Conservation (phyloP, 2,888 invertebrate species). For the Pyralis farinalis region DNA sequence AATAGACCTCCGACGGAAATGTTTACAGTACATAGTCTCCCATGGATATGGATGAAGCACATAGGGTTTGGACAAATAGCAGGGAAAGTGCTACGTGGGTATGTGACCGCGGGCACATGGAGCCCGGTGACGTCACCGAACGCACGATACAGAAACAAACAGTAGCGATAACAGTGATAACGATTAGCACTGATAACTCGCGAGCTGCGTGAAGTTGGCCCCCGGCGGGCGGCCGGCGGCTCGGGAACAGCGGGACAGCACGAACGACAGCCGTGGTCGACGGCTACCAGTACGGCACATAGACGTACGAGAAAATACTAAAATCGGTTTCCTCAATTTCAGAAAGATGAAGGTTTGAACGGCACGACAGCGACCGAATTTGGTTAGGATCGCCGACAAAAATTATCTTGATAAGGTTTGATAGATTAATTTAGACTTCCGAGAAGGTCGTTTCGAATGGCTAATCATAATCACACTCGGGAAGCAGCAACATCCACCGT, state of each 20-base stretch:
- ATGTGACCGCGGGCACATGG: conserved; percentile 29
- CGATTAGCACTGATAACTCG: conserved; percentile 60
- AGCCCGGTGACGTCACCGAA: conserved; percentile 48
- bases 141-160: conserved; percentile 68
- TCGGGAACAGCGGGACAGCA: background rate
- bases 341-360: conserved; percentile 8
- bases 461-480: background rate
- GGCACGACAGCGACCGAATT: conserved; percentile 7
- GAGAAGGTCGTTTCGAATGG: conserved; percentile 9
- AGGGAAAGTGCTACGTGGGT: conserved; percentile 28
- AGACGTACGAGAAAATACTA: background rate
- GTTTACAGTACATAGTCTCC: conserved; percentile 52
- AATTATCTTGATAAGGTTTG: conserved; percentile 12
- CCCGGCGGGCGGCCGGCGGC: background rate
- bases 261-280: background rate
- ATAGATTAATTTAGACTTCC: conserved; percentile 14
- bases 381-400: conserved; percentile 10
- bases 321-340: too few relatives aligned
- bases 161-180: conserved; percentile 70
- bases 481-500: conserved; percentile 12
- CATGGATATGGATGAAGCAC: conserved; percentile 41
- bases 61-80: conserved; percentile 10
- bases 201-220: conserved; percentile 38
- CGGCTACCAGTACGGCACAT: background rate
- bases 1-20: conserved; percentile 61